phyloP scores from a whole-genome alignment of 2,113 vertebrate species.

The Malurus elegans region DNA sequence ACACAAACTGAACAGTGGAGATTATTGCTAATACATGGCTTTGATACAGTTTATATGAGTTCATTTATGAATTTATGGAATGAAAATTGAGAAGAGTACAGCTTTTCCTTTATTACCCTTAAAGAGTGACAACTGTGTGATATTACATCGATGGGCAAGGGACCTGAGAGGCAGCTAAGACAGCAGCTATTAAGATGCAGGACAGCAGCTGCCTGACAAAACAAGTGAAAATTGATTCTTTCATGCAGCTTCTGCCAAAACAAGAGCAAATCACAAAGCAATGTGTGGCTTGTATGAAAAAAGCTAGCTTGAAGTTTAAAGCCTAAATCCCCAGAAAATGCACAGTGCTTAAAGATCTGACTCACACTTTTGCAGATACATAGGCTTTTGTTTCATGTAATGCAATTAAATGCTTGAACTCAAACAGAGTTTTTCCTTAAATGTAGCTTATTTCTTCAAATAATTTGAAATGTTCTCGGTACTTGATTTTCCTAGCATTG shows the following conservation, averaged over 20 bases:
- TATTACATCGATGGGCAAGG: neutral
- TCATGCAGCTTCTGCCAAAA: neutral
- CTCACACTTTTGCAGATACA: neutral
- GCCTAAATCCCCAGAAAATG: neutral
- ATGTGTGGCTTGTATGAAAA: neutral
- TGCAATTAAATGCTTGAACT: neutral
- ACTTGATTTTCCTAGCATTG: neutral
- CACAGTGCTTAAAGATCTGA: neutral
- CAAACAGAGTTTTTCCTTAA: neutral
- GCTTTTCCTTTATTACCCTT: neutral
- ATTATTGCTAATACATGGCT: neutral
- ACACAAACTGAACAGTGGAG: neutral
- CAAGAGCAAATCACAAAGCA: neutral
- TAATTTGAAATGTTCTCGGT: neutral
- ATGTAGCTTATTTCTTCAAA: neutral
- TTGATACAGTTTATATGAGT: neutral
- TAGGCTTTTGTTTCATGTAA: neutral
- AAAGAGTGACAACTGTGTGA: neutral
- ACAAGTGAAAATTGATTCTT: neutral
- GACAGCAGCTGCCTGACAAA: neutral
- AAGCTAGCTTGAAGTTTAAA: neutral
- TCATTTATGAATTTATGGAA: neutral
- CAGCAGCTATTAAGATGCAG: neutral
- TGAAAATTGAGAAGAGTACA: neutral
- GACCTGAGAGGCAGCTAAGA: neutral